Percentiles rank a stretch among this genome's conserved stretches.
These are phyloP conservation scores for Mercenaria mercenaria DNA, from an alignment of 1,140 invertebrate species.

Conservation along the genomic window DNA sequence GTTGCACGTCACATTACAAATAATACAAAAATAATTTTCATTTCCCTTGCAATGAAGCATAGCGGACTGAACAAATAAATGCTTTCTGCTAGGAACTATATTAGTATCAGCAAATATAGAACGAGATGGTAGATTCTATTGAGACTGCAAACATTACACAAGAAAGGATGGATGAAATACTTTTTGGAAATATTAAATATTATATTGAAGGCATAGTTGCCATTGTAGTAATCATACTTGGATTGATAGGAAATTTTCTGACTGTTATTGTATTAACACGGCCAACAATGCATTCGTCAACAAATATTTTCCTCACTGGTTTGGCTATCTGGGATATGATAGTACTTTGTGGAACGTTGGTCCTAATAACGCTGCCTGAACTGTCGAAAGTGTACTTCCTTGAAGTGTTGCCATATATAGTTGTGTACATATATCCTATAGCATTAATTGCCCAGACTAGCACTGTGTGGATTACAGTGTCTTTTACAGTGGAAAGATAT, in stretches of 20 bases:
- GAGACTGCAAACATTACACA: background rate
- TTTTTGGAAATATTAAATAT: conserved; percentile 65
- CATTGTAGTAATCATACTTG: conserved; percentile 93
- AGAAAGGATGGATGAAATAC: conserved; percentile 10
- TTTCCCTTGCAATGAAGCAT: too few species aligned
- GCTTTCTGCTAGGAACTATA: background rate
- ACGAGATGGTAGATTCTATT: background rate
- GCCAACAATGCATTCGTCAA: conserved; percentile 97
- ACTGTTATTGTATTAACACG: conserved; percentile 94
- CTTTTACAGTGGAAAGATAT: conserved; percentile 97
- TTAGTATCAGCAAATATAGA: background rate
- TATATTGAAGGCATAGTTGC: conserved; percentile 90
- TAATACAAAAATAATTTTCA: too few species aligned
- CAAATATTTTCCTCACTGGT: conserved; percentile 96
- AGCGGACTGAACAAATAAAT: background rate
- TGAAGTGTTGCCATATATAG: conserved; percentile 92
- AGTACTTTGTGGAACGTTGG: conserved; percentile 94
- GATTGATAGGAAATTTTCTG: conserved; percentile 95
- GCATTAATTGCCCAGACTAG: conserved; percentile 95
- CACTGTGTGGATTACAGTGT: conserved; percentile 97
- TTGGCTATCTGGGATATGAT: conserved; percentile 96
- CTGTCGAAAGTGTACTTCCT: conserved; percentile 89
- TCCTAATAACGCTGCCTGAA: conserved; percentile 92
- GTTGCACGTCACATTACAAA: too few species aligned
- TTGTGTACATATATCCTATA: conserved; percentile 94